Evolutionary conservation across 1,140 invertebrate species (phyloP).

Genomic region (Drosophila novamexicana): DNA sequence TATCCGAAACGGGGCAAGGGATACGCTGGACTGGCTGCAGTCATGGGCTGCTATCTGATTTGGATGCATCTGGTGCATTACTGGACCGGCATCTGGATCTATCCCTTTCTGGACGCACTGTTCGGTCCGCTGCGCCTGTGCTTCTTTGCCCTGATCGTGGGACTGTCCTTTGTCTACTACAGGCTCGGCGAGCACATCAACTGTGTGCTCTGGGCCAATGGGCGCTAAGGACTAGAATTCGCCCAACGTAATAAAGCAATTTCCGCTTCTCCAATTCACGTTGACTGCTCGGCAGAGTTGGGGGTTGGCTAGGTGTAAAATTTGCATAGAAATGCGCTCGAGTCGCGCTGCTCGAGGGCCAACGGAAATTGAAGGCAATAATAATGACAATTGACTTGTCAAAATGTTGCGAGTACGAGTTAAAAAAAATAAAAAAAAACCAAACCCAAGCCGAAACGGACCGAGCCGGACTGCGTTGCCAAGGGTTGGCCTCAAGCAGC

Average conservation of each 20-base stretch:
- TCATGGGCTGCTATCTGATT: slow-evolving; percentile 88
- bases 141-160: slow-evolving; percentile 27
- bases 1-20: slow-evolving; percentile 88
- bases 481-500: slow-evolving; percentile 16
- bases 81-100: slow-evolving; percentile 91
- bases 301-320: slow-evolving; percentile 9
- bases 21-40: slow-evolving; percentile 85
- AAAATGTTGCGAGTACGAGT: slow-evolving; percentile 38
- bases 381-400: slow-evolving; percentile 52
- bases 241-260: slow-evolving; percentile 36
- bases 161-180: slow-evolving; percentile 38
- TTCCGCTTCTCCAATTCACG: slow-evolving; percentile 17
- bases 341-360: slow-evolving; percentile 8
- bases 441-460: background rate
- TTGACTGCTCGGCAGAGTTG: background rate
- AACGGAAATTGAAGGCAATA: slow-evolving; percentile 44
- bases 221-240: background rate
- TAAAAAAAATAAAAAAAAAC: slow-evolving; percentile 4
- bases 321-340: slow-evolving; percentile 38
- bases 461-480: background rate
- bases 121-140: slow-evolving; percentile 86
- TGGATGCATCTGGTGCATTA: slow-evolving; percentile 91
- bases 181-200: slow-evolving; percentile 47
- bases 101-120: slow-evolving; percentile 91
- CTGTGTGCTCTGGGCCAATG: slow-evolving; percentile 1